Evolutionary conservation across 2,888 invertebrate genomes (phyloP).

Genomic region (Didymodactylos carnosus): DNA sequence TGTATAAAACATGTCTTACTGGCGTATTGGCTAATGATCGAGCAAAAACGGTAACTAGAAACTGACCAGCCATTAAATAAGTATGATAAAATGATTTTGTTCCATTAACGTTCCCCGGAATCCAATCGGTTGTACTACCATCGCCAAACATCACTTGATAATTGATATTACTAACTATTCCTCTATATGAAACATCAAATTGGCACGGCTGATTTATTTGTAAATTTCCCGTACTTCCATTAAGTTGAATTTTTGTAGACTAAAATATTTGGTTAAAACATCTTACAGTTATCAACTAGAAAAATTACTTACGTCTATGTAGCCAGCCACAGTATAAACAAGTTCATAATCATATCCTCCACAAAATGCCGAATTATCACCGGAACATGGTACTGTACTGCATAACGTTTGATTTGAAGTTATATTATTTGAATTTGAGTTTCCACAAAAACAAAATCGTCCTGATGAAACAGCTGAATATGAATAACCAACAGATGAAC

Average conservation of each 20-base stretch:
- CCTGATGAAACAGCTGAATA: background rate
- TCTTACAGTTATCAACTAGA: too few relatives aligned
- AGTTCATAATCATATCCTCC: background rate
- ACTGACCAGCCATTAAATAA: background rate
- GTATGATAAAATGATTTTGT: background rate
- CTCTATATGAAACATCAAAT: background rate
- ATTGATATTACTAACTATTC: background rate
- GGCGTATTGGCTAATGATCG: background rate
- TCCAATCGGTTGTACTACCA: background rate
- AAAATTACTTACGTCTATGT: background rate
- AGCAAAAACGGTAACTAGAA: background rate
- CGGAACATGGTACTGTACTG: background rate
- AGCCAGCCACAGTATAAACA: background rate
- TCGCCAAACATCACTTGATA: background rate
- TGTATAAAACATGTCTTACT: background rate
- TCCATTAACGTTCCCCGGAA: background rate
- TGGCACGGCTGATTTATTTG: background rate
- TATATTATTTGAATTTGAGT: background rate
- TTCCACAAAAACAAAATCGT: background rate
- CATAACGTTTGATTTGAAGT: background rate
- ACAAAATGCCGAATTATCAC: background rate
- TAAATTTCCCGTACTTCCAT: background rate
- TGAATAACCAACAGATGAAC: background rate
- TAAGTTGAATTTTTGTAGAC: too few relatives aligned
- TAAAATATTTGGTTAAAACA: too few relatives aligned